These are phyloP conservation scores for Agrotis ipsilon DNA, from an alignment of 2,888 invertebrate species.

Conservation along the genomic window DNA sequence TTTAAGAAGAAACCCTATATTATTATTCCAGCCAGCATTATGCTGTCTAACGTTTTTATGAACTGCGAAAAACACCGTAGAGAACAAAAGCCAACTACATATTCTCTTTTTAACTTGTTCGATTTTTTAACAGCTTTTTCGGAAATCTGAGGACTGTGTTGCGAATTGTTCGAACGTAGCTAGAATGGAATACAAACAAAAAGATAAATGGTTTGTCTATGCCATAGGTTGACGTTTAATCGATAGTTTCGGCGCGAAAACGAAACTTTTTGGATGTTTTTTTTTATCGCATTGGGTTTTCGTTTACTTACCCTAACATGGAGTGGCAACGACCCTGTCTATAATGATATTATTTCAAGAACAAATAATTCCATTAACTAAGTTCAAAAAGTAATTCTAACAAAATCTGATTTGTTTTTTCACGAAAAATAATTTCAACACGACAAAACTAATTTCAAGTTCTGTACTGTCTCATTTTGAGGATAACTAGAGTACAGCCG, in stretches of 20 bases:
- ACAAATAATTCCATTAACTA: not conserved
- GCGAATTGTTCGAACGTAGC: too few species aligned
- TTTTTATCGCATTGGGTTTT: not conserved
- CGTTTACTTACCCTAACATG: too few species aligned
- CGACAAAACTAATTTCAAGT: conserved; percentile 19
- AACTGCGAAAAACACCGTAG: conserved; percentile 31
- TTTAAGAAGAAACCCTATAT: conserved; percentile 30
- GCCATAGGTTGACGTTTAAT: not conserved
- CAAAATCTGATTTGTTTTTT: not conserved
- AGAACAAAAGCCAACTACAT: conserved; percentile 34
- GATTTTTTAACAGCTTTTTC: conserved; percentile 12
- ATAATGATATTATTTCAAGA: too few species aligned
- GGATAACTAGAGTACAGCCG: conserved; percentile 15
- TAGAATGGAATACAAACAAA: not conserved
- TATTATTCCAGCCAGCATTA: not conserved
- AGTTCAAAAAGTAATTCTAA: conserved; percentile 6
- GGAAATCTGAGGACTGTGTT: not conserved
- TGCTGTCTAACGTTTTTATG: conserved; percentile 43
- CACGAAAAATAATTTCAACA: not conserved
- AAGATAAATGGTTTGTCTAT: not conserved
- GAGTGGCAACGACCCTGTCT: not conserved
- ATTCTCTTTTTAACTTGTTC: conserved; percentile 33
- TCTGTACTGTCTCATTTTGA: conserved; percentile 19
- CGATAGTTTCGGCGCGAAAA: not conserved
- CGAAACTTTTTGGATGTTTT: not conserved